Percentiles rank a stretch among this genome's conserved stretches.
Conservation (phyloP, 2,113 vertebrate genomes). For the Myotis yumanensis region DNA sequence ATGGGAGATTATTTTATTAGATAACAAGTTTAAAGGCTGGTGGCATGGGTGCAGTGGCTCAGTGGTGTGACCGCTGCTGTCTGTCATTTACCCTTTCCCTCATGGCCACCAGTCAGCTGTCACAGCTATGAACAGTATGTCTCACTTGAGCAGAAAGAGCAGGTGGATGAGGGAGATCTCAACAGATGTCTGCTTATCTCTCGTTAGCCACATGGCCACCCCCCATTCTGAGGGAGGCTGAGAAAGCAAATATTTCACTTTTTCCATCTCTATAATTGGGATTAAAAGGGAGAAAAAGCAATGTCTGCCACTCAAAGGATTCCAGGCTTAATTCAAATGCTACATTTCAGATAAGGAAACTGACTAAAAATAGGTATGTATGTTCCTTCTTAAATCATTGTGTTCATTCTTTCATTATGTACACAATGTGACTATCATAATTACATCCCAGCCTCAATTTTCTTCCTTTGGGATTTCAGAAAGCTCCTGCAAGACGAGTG, state of each 20-base stretch:
- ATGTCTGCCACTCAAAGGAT: neutral
- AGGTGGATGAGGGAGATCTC: neutral
- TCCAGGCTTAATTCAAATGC: neutral
- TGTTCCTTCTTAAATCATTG: neutral
- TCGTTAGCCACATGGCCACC: neutral
- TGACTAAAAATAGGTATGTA: neutral
- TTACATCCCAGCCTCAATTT: neutral
- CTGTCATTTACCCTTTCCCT: neutral
- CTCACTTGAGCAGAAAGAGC: neutral
- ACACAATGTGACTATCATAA: neutral
- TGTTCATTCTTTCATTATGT: neutral
- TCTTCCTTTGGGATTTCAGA: slow-evolving; percentile 1
- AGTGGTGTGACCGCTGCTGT: neutral
- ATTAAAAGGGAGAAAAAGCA: neutral
- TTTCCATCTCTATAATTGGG: neutral
- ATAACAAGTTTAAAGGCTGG: neutral
- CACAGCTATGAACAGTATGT: neutral
- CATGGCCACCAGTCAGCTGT: neutral
- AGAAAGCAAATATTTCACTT: neutral
- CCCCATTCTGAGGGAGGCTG: neutral
- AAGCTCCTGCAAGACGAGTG: neutral
- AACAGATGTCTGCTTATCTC: neutral
- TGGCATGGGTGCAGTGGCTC: neutral
- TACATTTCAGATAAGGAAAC: neutral
- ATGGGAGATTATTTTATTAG: neutral